Evolutionary conservation across 2,888 invertebrate genomes (phyloP), one percentile per base, ranked within the genome.

Genomic region (Amblyjoppa fuscipennis): DNA sequence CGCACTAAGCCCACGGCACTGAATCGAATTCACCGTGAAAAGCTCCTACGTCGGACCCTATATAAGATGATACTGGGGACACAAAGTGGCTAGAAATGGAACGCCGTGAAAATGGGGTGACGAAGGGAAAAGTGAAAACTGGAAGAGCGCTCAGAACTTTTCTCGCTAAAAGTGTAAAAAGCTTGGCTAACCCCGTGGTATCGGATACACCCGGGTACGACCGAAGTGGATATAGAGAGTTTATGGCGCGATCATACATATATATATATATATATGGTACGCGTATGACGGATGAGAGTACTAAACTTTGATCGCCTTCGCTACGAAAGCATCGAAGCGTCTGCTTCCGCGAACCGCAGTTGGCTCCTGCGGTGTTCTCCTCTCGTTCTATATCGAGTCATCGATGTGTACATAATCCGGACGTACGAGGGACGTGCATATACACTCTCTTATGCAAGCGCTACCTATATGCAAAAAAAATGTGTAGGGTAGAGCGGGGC

Each of bases 261-360:
- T 16, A 31, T 45, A 66, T 70, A 81, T 64, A 76, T 13, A 51
- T 76, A 51, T 51, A 59, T 64, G 2, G 34, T 31, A 31, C 59
- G 73, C 38, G 68, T 73, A 69, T 28, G 70, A 80, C 49, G 80
- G 61, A 80, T 66, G 70, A 80, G 64, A 70, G 80, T 56, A 80
- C 83, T 84, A 84, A 84, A 84, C 70, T 79, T 84, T 84, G 79
- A 84, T 80, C 75, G 83, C 28, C 69, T 75, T 74, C 69, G 69
- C 74, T 56, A 84, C 83, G 64, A 75, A 75, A 83, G 45, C 69
- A 73, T 34, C 78, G 59, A 49, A 61, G 45, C 70, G 38, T 75
- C 70, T 64, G 74, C 53, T 31, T 49, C 45, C 45, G 4, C 45
- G 13, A 49, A 16, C 45, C 45, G 45, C 45, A 49, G 45, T 49